Base-by-base conservation (phyloP, 2,888 invertebrate species). In the Stenolophus ochropezus region DNA sequence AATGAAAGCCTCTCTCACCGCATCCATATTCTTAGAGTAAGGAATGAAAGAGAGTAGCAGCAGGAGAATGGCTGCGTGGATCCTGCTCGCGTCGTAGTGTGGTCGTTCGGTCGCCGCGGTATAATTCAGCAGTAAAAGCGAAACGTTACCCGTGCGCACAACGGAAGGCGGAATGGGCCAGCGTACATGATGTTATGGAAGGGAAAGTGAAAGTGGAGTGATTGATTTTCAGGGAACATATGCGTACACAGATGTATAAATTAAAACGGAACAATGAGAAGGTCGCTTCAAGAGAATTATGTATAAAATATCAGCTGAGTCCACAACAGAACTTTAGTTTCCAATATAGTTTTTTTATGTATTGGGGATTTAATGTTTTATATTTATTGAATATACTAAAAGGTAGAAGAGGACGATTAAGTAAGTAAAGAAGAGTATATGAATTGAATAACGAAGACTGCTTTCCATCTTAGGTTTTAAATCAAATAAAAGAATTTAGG, bases 61-160 rank as follows among this genome's bases (percentile, higher is more conserved):
- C 33, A 42, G 33, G 8, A 42, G 2, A 42, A 42, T 11, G 33
- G 33, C 33, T 42, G 33, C 33, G 33, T 42, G 33, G 33, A 6
- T 42, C 33, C 33, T 42, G 8, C 11, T 42, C n/a, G n/a, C n/a
- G 33, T 8, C 33, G 33, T 42, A 2, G 33, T 42, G 33, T 8
- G 33, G 33, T 42, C 33, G 33, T 42, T 42, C 8, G 8, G 33
- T 42, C 33, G 33, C 16, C 27, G 51, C 58, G 58, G 76, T 76
- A 76, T 76, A 76, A 76, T 76, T 76, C 76, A 76, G 76, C 76
- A 76, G 56, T 76, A 76, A 76, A 76, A 76, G 56, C 76, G 76
- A 56, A 56, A 53, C 76, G 76, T 76, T 56, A 69, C 65, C 65
- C 65, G 65, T 69, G 27, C 8, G 8, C 33, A 1, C 33, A 42